These are phyloP conservation scores for Drosophila asahinai DNA, from an alignment of 1,140 invertebrate species.

Conservation along the genomic window DNA sequence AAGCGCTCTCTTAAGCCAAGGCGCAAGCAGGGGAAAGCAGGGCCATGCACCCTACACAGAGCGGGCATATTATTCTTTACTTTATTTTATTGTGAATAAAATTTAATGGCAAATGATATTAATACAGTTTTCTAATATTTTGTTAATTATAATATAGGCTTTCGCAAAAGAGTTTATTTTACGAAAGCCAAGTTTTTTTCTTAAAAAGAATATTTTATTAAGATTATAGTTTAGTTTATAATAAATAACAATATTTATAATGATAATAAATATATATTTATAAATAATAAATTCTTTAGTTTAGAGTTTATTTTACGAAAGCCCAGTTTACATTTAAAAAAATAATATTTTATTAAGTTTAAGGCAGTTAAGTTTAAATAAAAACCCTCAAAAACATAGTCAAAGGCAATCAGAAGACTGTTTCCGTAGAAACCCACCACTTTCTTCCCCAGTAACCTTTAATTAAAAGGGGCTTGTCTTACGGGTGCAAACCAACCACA, in stretches of 20 bases:
- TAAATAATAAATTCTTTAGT: background rate
- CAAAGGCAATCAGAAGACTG: too few species aligned
- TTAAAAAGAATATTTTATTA: background rate
- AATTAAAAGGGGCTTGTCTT: background rate
- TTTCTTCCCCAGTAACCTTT: background rate
- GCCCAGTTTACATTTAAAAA: background rate
- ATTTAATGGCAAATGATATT: background rate
- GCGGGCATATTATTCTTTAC: background rate
- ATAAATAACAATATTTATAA: too few species aligned
- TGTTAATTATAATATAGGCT: too few species aligned
- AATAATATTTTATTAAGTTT: background rate
- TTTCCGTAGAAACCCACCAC: background rate
- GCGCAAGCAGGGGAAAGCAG: background rate
- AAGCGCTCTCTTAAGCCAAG: conserved; percentile 28
- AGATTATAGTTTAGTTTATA: too few species aligned
- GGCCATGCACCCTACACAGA: background rate
- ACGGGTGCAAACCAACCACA: background rate
- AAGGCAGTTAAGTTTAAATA: background rate
- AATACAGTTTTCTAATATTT: background rate
- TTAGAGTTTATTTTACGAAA: too few species aligned
- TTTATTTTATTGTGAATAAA: background rate
- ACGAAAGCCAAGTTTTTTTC: background rate
- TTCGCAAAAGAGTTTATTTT: background rate
- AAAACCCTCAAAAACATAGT: background rate
- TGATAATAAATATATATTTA: too few species aligned